Percentiles rank a stretch among this genome's conserved stretches.
These are phyloP conservation scores for Pseudorhiza aurosa DNA, from an alignment of 30 jellyfish, hydroid and myxozoan genomes.

Conservation along the genomic window DNA sequence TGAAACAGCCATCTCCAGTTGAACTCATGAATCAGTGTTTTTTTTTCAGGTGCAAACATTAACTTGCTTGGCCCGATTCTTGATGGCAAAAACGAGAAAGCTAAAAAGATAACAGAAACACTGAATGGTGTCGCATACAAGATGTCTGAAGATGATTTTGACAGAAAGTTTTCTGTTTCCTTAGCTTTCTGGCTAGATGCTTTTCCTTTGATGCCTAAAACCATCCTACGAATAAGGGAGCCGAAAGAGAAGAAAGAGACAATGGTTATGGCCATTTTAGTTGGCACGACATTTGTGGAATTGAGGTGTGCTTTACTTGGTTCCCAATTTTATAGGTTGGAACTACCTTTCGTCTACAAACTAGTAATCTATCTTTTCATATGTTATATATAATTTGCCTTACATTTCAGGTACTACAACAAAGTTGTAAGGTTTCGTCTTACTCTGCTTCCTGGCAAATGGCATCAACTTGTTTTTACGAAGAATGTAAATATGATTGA, in stretches of 20 bases:
- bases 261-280: neutral
- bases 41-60: neutral
- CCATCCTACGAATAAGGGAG: neutral
- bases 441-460: constrained; percentile 47
- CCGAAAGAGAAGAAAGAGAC: constrained; percentile 5
- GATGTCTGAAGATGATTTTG: constrained; percentile 24
- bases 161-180: constrained; percentile 20
- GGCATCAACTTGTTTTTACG: constrained; percentile 39
- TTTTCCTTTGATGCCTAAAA: constrained; percentile 45
- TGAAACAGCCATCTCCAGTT: no score
- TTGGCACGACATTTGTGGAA: constrained; percentile 42
- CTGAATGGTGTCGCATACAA: neutral
- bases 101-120: neutral
- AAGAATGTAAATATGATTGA: constrained; percentile 21
- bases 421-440: constrained; percentile 33
- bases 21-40: no score
- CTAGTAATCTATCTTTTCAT: no score
- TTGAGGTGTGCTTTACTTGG: neutral
- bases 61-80: constrained; percentile 8
- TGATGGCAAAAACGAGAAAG: neutral
- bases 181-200: constrained; percentile 40
- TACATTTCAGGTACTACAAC: constrained; percentile 22
- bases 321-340: neutral
- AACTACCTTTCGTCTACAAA: neutral
- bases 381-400: no score